Conservation (phyloP, 1,140 invertebrate species). For the Drosophila ananassae region DNA sequence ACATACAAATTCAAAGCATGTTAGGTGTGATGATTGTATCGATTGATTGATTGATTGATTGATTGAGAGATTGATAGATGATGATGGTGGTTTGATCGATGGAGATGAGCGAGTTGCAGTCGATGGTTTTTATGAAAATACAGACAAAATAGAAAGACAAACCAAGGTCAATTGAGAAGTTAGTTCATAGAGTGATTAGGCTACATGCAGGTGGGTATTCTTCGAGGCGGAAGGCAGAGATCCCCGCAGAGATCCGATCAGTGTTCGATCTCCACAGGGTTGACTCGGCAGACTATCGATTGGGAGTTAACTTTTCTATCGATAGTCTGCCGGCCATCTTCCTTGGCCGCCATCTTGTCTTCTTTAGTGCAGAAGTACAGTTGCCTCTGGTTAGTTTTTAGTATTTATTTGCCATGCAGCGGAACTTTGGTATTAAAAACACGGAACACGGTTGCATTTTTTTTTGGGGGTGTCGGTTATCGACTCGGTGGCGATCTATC, state of each 20-base stretch:
- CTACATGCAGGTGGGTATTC: slow-evolving; percentile 28
- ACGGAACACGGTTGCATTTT: slow-evolving; percentile 25
- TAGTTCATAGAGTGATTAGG: slow-evolving; percentile 26
- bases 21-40: slow-evolving; percentile 9
- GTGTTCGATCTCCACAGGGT: neutral
- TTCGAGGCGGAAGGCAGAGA: neutral
- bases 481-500: neutral
- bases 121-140: slow-evolving; percentile 56
- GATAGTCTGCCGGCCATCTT: neutral
- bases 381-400: slow-evolving; percentile 11
- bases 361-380: slow-evolving; percentile 26
- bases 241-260: neutral
- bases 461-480: neutral
- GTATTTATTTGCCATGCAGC: neutral
- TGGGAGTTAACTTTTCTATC: neutral
- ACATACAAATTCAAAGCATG: slow-evolving; percentile 44
- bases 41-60: slow-evolving; percentile 46
- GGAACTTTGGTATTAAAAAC: neutral
- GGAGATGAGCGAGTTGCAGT: slow-evolving; percentile 37
- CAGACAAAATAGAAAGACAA: slow-evolving; percentile 45
- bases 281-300: neutral
- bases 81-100: slow-evolving; percentile 21
- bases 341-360: neutral
- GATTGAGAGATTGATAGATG: neutral
- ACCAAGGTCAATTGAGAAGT: slow-evolving; percentile 43